These are phyloP conservation scores for Archaeoteleia sp. DNA, from an alignment of 2,888 invertebrate genomes.

Conservation along the genomic window DNA sequence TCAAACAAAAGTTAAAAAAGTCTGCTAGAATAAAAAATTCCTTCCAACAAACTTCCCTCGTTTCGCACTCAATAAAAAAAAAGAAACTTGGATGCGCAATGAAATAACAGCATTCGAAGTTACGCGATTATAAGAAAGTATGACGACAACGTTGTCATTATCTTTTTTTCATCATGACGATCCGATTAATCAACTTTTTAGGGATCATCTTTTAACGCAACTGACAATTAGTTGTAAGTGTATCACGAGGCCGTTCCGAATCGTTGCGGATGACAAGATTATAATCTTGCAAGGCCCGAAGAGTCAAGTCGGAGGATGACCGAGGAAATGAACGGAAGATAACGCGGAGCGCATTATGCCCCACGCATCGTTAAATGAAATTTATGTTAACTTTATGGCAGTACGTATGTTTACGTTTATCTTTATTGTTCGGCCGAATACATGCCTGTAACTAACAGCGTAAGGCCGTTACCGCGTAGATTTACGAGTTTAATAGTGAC, in stretches of 20 bases:
- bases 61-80: too few relatives aligned
- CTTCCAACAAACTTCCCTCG: too few relatives aligned
- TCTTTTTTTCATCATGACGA: slow-evolving; percentile 35
- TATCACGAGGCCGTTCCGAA: slow-evolving; percentile 42
- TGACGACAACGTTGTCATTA: too few relatives aligned
- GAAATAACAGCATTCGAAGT: too few relatives aligned
- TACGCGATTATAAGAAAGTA: too few relatives aligned
- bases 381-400: slow-evolving; percentile 60
- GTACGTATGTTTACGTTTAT: slow-evolving; percentile 59
- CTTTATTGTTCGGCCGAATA: slow-evolving; percentile 61
- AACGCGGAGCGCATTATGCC: slow-evolving; percentile 55
- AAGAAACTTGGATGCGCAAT: too few relatives aligned
- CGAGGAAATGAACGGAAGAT: slow-evolving; percentile 48
- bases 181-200: slow-evolving; percentile 37
- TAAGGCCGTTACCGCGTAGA: slow-evolving; percentile 62
- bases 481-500: slow-evolving; percentile 65
- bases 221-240: slow-evolving; percentile 26
- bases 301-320: slow-evolving; percentile 28
- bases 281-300: slow-evolving; percentile 34
- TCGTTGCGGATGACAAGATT: slow-evolving; percentile 46
- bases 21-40: too few relatives aligned
- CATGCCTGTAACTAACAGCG: slow-evolving; percentile 61
- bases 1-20: too few relatives aligned
- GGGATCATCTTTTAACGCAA: slow-evolving; percentile 30
- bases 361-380: slow-evolving; percentile 63